Evolutionary conservation across 2,113 vertebrate genomes (phyloP).

Genomic region (Calidris pugnax): DNA sequence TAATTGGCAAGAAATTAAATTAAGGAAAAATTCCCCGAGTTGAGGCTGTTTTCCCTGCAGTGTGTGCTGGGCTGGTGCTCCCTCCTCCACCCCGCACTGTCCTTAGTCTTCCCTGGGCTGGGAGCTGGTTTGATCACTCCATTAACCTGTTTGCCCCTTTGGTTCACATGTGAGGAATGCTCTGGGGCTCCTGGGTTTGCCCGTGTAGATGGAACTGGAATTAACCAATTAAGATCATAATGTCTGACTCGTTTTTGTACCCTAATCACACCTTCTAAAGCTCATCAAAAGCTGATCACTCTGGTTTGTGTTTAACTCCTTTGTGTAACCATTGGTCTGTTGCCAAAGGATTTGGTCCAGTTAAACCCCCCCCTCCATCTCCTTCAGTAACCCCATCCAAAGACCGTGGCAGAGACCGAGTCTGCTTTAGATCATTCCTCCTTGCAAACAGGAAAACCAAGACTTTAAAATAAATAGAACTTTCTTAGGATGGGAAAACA

Average conservation of each 20-base stretch:
- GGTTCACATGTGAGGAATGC: background rate
- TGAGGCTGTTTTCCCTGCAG: background rate
- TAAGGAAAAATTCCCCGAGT: background rate
- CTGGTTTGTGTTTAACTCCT: background rate
- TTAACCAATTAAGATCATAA: background rate
- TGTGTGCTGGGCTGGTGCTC: background rate
- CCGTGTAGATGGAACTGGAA: background rate
- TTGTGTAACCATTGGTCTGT: background rate
- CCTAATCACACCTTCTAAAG: background rate
- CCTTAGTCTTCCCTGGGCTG: background rate
- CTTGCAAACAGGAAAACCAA: background rate
- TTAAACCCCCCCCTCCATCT: background rate
- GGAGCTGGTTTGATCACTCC: background rate
- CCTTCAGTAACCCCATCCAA: background rate
- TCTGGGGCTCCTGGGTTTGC: background rate
- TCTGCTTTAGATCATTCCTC: background rate
- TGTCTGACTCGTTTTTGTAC: background rate
- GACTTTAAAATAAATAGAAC: background rate
- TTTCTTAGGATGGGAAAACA: background rate
- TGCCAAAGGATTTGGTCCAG: background rate
- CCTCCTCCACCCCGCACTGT: background rate
- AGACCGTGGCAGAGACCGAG: background rate
- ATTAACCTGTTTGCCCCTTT: background rate
- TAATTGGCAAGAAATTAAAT: slow-evolving; percentile 1
- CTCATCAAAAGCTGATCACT: background rate